These are phyloP conservation scores for Theonella swinhoei DNA, from an alignment of 37 sponge, comb jelly and placozoan species.

Conservation along the genomic window DNA sequence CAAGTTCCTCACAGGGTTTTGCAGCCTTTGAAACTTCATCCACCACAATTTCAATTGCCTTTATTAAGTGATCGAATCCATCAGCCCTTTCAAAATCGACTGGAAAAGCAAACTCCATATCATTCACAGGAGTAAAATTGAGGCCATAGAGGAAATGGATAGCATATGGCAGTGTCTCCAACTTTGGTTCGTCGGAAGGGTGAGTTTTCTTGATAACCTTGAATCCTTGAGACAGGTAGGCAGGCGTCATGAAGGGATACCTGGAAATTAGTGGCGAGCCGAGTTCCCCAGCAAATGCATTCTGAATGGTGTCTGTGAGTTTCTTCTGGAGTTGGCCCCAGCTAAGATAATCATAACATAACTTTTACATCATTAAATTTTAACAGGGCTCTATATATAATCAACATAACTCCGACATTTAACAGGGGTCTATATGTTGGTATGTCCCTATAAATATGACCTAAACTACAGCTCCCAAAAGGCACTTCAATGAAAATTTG, in stretches of 20 bases:
- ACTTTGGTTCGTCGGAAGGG: not conserved
- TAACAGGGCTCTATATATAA: no score
- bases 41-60: slow-evolving; percentile 11
- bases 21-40: not conserved
- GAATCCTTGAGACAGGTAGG: not conserved
- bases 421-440: no score
- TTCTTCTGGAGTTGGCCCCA: not conserved
- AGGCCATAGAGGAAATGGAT: slow-evolving; percentile 23
- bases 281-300: not conserved
- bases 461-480: no score
- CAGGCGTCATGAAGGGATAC: not conserved
- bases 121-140: not conserved
- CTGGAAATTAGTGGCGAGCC: not conserved
- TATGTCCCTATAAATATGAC: no score
- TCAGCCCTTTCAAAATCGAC: not conserved
- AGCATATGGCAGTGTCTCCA: slow-evolving; percentile 1
- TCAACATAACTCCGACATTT: no score
- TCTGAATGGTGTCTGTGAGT: not conserved
- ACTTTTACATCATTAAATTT: not conserved
- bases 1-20: not conserved
- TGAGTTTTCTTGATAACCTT: not conserved
- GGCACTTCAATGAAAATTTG: no score
- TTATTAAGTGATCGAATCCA: not conserved
- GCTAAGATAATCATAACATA: no score
- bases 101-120: slow-evolving; percentile 34